These are phyloP conservation scores for Plebejus argus DNA, from an alignment of 2,888 invertebrate species.

Conservation along the genomic window DNA sequence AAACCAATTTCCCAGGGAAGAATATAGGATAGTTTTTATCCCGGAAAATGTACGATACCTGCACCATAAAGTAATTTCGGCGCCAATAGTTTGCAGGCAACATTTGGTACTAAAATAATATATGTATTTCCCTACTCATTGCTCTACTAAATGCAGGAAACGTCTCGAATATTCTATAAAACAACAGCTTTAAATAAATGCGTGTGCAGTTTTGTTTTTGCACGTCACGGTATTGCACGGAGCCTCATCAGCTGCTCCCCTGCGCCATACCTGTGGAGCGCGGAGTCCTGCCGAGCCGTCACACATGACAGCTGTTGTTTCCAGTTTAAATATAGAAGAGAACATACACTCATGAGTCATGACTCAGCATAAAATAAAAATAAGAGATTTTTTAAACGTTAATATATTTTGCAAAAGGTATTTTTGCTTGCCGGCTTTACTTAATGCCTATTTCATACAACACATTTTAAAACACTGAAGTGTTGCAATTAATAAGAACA, in stretches of 20 bases:
- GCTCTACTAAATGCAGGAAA: not conserved
- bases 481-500: not conserved
- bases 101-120: not conserved
- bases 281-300: conserved; percentile 19
- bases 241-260: conserved; percentile 3
- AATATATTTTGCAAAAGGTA: not conserved
- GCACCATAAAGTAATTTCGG: too few species aligned
- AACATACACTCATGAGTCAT: too few species aligned
- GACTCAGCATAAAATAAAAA: not conserved
- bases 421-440: too few species aligned
- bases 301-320: conserved; percentile 10
- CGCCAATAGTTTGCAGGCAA: too few species aligned
- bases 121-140: not conserved
- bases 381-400: not conserved
- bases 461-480: not conserved
- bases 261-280: conserved; percentile 14
- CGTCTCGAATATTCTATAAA: not conserved
- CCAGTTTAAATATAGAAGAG: not conserved
- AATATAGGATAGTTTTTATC: too few species aligned
- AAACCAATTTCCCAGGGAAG: too few species aligned
- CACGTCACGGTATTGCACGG: conserved; percentile 23
- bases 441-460: too few species aligned
- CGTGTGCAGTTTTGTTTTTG: conserved; percentile 22
- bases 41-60: too few species aligned
- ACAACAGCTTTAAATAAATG: conserved; percentile 1